Base-by-base conservation (phyloP, 2,888 invertebrate species). In the Yponomeuta cagnagella region DNA sequence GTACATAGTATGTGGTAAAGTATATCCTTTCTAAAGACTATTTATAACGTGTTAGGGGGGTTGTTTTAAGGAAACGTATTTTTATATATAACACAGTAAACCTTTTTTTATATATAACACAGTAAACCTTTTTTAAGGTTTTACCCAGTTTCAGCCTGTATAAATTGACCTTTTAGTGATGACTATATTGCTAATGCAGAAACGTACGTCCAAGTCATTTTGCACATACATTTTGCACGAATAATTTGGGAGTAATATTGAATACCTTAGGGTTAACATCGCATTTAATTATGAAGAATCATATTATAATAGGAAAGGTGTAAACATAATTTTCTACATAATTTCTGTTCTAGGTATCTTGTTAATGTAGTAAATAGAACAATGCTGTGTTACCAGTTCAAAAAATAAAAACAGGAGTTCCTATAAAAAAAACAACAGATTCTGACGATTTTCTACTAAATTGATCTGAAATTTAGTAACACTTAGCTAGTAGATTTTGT, bases 331-430 rank as follows among this genome's bases (percentile, higher is more conserved):
- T 69, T 72, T 73, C 71, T 75, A 71, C 70, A 58, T 70, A n/a
- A 10, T 30, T 52, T 12, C 30, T 10, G n/a, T 23, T 48, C 23
- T 23, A 12, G 12, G 52, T 69, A 31, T 43, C 43, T 52, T 69
- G 31, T 15, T 48, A 52, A 33, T 37, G 37, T n/a, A 33, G 12
- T 30, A 58, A 23, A 48, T 15, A 48, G 23, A 68, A 31, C 12
- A 65, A 30, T 30, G 30, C 12, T 65, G n/a, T 72, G 70, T 72
- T 73, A 71, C 72, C 70, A 72, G 23, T 69, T 43, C n/a, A 37
- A 48, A 74, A 76, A 73, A 72, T 68, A 68, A 73, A 76, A 74
- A 72, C 65, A 70, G 74, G 75, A 82, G 84, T 83, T 84, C 82
- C 82, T 84, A 81, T 72, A 75, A 79, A 80, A 68, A 76, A 68